phyloP scores from a whole-genome alignment of 2,888 invertebrate species.

The Netelia melanura region DNA sequence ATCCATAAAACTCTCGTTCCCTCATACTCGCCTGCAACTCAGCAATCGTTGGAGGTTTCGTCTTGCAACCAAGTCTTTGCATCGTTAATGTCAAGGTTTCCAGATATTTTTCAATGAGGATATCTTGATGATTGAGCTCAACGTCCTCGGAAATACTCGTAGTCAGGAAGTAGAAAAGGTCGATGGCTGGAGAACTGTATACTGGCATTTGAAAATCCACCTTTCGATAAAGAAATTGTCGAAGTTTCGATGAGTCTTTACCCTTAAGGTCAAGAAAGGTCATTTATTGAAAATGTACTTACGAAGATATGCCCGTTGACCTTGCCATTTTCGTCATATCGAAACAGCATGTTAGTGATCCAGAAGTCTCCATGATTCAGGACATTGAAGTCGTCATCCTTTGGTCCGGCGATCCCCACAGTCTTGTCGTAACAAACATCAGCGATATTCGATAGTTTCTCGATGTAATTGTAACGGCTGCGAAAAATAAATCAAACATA shows the following conservation, averaged over 20 bases:
- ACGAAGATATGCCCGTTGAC: no score
- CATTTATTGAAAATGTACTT: no score
- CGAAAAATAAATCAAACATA: no score
- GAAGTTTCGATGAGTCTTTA: no score
- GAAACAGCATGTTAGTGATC: slow-evolving; percentile 82
- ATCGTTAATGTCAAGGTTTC: neutral
- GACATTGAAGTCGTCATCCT: slow-evolving; percentile 77
- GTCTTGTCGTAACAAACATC: no score
- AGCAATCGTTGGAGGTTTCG: neutral
- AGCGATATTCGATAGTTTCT: no score
- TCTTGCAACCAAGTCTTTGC: neutral
- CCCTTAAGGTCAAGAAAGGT: no score
- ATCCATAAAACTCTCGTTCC: neutral
- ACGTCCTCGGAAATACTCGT: slow-evolving; percentile 79
- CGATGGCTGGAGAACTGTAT: slow-evolving; percentile 84
- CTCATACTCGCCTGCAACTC: neutral
- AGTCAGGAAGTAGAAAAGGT: slow-evolving; percentile 85
- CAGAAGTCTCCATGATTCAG: slow-evolving; percentile 81
- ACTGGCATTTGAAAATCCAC: slow-evolving; percentile 85
- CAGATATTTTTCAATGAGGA: slow-evolving; percentile 50
- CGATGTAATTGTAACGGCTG: no score
- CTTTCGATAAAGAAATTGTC: slow-evolving; percentile 72
- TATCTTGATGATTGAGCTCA: slow-evolving; percentile 62
- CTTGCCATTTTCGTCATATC: slow-evolving; percentile 2
- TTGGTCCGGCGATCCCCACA: neutral